These are phyloP conservation scores for Philhelius pedissequus DNA, from an alignment of 2,888 invertebrate species.

Conservation along the genomic window DNA sequence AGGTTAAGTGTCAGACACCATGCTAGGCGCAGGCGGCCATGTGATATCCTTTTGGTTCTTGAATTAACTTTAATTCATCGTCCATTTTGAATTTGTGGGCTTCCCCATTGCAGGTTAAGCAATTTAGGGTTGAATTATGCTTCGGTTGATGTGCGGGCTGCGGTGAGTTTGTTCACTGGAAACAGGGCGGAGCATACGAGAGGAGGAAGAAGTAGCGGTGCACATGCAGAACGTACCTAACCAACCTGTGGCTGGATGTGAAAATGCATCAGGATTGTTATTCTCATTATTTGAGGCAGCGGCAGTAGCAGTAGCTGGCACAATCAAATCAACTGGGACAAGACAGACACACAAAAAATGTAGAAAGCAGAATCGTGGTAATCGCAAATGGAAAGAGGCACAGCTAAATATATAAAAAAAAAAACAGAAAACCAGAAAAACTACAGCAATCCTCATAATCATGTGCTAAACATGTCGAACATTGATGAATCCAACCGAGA, in stretches of 20 bases:
- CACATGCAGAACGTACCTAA: neutral
- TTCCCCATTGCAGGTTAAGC: conserved; percentile 19
- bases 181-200: conserved; percentile 61
- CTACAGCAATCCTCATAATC: conserved; percentile 60
- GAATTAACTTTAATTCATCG: conserved; percentile 13
- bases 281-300: conserved; percentile 25
- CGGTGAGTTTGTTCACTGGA: conserved; percentile 6
- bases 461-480: conserved; percentile 64
- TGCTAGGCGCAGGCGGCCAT: conserved; percentile 51
- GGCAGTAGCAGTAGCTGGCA: conserved; percentile 34
- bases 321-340: conserved; percentile 48
- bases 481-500: conserved; percentile 64
- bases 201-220: conserved; percentile 25
- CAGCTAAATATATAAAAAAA: neutral
- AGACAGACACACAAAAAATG: conserved; percentile 10
- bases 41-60: conserved; percentile 49
- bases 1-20: conserved; percentile 46
- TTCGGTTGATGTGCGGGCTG: neutral
- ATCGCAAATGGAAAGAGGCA: conserved; percentile 17
- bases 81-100: conserved; percentile 53
- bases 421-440: conserved; percentile 59
- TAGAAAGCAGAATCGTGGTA: conserved; percentile 44
- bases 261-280: conserved; percentile 17
- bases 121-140: conserved; percentile 48
- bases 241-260: too few species aligned